A percentile compares a stretch with the other conserved stretches of the same genome.
phyloP scores from a whole-genome alignment of 2,888 invertebrate genomes.

The Phrixothrix hirtus region DNA sequence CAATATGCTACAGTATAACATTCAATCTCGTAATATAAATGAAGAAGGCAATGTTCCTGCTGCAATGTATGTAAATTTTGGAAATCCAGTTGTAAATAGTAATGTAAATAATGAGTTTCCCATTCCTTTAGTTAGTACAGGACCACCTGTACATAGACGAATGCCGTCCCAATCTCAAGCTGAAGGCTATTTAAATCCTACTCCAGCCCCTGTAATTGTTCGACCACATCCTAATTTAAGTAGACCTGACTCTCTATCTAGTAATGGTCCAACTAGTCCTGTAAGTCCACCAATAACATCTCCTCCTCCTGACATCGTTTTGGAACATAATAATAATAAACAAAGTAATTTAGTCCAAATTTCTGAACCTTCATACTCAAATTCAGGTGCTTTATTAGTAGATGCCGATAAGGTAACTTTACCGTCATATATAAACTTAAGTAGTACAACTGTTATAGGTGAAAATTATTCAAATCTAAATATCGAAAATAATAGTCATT shows the following conservation, averaged over 20 bases:
- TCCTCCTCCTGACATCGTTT: conserved; percentile 40
- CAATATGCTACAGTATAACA: conserved; percentile 82
- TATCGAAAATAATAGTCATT: conserved; percentile 40
- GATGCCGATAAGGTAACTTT: conserved; percentile 27
- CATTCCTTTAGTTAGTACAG: conserved; percentile 45
- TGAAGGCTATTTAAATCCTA: conserved; percentile 59
- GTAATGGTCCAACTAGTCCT: conserved; percentile 52
- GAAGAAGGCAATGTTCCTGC: conserved; percentile 12
- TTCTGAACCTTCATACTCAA: conserved; percentile 45
- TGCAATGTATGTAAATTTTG: conserved; percentile 14
- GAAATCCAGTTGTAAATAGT: conserved; percentile 11
- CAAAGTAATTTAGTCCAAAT: conserved; percentile 44
- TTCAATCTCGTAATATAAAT: conserved; percentile 63
- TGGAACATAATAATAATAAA: conserved; percentile 60
- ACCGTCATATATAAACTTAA: conserved; percentile 52
- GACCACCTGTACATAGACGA: conserved; percentile 53
- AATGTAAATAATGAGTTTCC: conserved; percentile 37
- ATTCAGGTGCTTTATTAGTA: conserved; percentile 38
- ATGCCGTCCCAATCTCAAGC: conserved; percentile 52
- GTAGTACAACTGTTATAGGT: conserved; percentile 39
- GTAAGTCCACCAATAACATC: conserved; percentile 47
- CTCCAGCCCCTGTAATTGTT: conserved; percentile 45
- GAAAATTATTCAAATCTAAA: conserved; percentile 37
- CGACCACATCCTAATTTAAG: conserved; percentile 53
- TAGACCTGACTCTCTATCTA: conserved; percentile 47